Percentiles rank a stretch among this genome's conserved stretches.
Conservation (phyloP, 1,140 invertebrate genomes). For the Apis cerana region DNA sequence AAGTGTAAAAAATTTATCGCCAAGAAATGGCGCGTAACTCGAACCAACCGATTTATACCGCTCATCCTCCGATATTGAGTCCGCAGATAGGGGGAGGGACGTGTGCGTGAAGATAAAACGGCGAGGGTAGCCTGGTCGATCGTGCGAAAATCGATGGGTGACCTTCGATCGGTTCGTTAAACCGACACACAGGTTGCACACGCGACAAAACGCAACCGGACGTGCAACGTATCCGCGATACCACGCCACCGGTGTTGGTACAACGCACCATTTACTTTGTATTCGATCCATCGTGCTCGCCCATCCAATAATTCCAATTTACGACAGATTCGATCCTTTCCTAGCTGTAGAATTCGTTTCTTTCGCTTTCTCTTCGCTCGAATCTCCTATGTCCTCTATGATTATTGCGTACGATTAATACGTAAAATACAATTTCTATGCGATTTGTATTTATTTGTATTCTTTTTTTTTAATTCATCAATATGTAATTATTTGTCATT, state of each 20-base stretch:
- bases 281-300: constrained; percentile 31
- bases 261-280: constrained; percentile 24
- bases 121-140: constrained; percentile 32
- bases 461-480: background rate
- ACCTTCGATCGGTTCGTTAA: constrained; percentile 64
- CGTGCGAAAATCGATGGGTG: constrained; percentile 60
- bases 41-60: background rate
- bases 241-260: constrained; percentile 18
- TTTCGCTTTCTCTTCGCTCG: background rate
- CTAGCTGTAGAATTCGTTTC: background rate
- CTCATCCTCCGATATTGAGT: too few species aligned
- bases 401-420: background rate
- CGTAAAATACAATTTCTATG: background rate
- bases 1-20: background rate
- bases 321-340: constrained; percentile 19
- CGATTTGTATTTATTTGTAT: background rate
- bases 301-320: constrained; percentile 42
- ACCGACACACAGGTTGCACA: constrained; percentile 35
- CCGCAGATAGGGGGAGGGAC: constrained; percentile 10
- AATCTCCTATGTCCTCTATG: background rate
- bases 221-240: constrained; percentile 49
- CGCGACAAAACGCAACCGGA: constrained; percentile 51
- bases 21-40: background rate
- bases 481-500: background rate
- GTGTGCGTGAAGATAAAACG: constrained; percentile 27